Evolutionary conservation across 2,113 vertebrate species (phyloP), one percentile per base, ranked within the genome.

Genomic region (Hippoglossus stenolepis): DNA sequence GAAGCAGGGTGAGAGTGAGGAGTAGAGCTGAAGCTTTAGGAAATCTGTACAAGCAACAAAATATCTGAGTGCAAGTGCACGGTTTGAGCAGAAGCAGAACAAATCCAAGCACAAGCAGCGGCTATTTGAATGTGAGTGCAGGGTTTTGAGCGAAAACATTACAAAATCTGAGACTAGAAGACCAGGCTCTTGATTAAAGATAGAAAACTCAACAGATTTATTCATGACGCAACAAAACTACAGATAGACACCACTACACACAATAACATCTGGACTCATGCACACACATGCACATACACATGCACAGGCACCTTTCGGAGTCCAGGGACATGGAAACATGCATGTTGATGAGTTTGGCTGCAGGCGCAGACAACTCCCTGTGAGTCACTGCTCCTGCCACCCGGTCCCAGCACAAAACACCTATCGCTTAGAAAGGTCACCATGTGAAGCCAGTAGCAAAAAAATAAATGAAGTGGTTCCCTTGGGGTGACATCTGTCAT

Each of bases 341-440:
- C 71, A 87, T 86, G 82, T 73, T 12, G 63, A 89, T 89, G 82
- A 76, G 68, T 77, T 82, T 77, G 40, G 85, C 88, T 85, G 70
- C 61, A 63, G 79, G 89, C 76, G 4, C 58, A 77, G 21, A 82
- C 79, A 66, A 72, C 74, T 87, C 80, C 76, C 78, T 76, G 61
- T 60, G 84, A 85, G 69, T 58, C 70, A 35, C 20, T 70, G 57
- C 20, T 75, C 45, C 65, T 51, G 66, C 60, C 75, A 58, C 73
- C 76, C 43, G 11, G 21, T 70, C 72, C 72, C 79, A 43, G 6
- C 0, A n/a, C 87, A 67, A 63, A 70, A 69, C 74, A 82, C 76
- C 71, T 62, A 24, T 11, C 13, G 7, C 65, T 78, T 18, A 40
- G 56, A 91, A 92, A 91, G 84, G 91, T 90, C 88, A 90, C 17